Evolutionary conservation across 2,888 invertebrate genomes (phyloP), one percentile per base, ranked within the genome.

Genomic region (Platynereis dumerilii): DNA sequence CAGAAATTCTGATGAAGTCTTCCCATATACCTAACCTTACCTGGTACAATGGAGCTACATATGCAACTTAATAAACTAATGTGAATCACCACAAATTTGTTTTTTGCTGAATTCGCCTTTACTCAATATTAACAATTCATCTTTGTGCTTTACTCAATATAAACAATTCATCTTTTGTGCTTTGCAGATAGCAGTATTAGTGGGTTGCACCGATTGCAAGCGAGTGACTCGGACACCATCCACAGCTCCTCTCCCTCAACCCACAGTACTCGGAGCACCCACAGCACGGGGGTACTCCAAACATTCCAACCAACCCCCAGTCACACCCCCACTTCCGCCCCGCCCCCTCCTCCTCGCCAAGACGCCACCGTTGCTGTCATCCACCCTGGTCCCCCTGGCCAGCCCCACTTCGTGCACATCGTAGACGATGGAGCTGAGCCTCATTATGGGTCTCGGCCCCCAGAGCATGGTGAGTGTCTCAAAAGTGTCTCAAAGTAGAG

Each of bases 221-320:
- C 75, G 1, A 72, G 72, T 68, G 80, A 78, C 58, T 75, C 75
- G 34, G 78, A 78, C 73, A 78, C 80, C 1, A 59, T 78, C 54
- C 75, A 76, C 62, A 80, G 79, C 72, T 76, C 78, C 20, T 58
- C 66, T 10, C 52, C 58, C 22, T 27, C 44, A 29, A 73, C 78
- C 2, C 74, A 74, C 69, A 79, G 77, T 64, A 73, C 78, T 1
- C 74, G 74, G 68, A 79, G 77, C 64, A 75, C 75, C 15, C 76
- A 75, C 54, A 75, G 76, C 1, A 73, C 73, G 53, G 72, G 72
- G 52, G 70, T 75, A 20, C 71, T 79, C 17, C 74, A 72, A 58
- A 78, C 80, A 71, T 78, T 78, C 75, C 78, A 78, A 55, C 78
- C 77, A 1, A 71, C 71, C 29, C 69, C 69, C 7, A 70, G 74